Percentiles rank a stretch among this genome's conserved stretches.
Conservation (phyloP, 1,140 invertebrate genomes). For the Drosophila ironensis region DNA sequence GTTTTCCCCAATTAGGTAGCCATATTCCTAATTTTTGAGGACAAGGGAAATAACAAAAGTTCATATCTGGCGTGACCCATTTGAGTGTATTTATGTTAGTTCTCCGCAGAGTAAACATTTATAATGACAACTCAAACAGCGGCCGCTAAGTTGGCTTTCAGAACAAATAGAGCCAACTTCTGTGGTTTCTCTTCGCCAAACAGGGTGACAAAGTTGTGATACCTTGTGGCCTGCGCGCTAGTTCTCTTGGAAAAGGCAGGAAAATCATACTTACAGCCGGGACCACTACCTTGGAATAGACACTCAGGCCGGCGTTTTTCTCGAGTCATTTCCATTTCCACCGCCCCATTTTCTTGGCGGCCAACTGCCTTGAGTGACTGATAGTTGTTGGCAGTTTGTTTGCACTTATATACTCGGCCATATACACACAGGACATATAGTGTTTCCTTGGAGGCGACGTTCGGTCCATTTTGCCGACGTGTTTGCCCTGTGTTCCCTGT, state of each 20-base stretch:
- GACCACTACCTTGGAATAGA: slow-evolving; percentile 27
- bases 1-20: too few relatives aligned
- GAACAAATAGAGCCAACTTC: slow-evolving; percentile 16
- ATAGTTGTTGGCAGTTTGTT: slow-evolving; percentile 76
- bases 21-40: too few relatives aligned
- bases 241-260: slow-evolving; percentile 3
- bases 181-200: slow-evolving; percentile 35
- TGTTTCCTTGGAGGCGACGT: slow-evolving; percentile 21
- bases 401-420: slow-evolving; percentile 19
- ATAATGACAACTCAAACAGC: slow-evolving; percentile 26
- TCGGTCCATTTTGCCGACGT: slow-evolving; percentile 53
- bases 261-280: slow-evolving; percentile 6
- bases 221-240: slow-evolving; percentile 14
- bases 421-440: slow-evolving; percentile 25
- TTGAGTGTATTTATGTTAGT: slow-evolving; percentile 4
- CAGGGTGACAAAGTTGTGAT: slow-evolving; percentile 45
- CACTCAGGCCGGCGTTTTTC: background rate
- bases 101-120: slow-evolving; percentile 20
- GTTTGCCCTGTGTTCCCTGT: slow-evolving; percentile 33
- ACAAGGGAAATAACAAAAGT: background rate
- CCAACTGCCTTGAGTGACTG: slow-evolving; percentile 77
- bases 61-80: background rate
- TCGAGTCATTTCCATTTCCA: slow-evolving; percentile 19
- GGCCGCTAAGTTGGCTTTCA: slow-evolving; percentile 8
- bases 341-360: slow-evolving; percentile 1